Evolutionary conservation across 2,113 vertebrate species (phyloP).

Genomic region (Burhinus bistriatus): DNA sequence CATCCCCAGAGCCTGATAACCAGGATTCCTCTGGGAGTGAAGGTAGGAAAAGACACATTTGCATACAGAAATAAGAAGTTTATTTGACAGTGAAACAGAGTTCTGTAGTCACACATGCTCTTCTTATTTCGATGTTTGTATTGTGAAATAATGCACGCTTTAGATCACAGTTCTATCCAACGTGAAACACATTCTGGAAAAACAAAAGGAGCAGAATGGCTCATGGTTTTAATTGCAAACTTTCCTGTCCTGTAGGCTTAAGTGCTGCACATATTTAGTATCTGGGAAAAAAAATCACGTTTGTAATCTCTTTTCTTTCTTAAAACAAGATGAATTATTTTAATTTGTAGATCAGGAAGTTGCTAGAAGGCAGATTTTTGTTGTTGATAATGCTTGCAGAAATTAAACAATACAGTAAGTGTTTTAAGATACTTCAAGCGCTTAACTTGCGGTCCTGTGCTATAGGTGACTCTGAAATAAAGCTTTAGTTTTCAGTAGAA

Average conservation of each 20-base stretch:
- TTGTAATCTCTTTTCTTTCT: not conserved
- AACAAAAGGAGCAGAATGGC: not conserved
- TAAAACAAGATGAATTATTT: not conserved
- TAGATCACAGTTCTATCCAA: not conserved
- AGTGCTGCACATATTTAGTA: not conserved
- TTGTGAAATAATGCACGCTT: not conserved
- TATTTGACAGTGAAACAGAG: not conserved
- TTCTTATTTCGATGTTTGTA: not conserved
- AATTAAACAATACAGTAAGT: not conserved
- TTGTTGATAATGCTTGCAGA: not conserved
- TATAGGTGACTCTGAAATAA: not conserved
- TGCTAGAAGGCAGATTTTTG: not conserved
- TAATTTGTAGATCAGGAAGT: not conserved
- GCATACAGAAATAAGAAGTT: not conserved
- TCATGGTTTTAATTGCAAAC: not conserved
- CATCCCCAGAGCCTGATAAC: slow-evolving; percentile 91
- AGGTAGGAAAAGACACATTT: slow-evolving; percentile 71
- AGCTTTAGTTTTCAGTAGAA: not conserved
- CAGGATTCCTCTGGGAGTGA: slow-evolving; percentile 97
- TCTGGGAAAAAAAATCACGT: not conserved
- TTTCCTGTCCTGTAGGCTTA: not conserved
- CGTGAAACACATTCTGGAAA: not conserved
- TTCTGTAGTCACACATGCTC: not conserved
- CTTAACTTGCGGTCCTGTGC: not conserved
- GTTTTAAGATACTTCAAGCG: not conserved